Percentiles rank a stretch among this genome's conserved stretches.
These are phyloP conservation scores for Acleris laterana DNA, from an alignment of 2,888 invertebrate species.

Conservation along the genomic window DNA sequence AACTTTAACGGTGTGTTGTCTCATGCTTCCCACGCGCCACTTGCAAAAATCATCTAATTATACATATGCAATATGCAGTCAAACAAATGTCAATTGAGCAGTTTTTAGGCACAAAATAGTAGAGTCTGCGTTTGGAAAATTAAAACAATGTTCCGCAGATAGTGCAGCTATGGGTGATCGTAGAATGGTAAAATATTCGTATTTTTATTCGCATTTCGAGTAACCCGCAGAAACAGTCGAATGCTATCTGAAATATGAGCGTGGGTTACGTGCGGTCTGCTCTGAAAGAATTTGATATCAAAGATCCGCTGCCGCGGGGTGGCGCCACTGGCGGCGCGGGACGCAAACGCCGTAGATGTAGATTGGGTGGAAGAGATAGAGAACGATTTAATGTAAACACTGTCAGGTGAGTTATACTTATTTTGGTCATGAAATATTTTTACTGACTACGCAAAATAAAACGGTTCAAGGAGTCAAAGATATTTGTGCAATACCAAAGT, in stretches of 20 bases:
- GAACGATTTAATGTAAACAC: background rate
- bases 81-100: too few relatives aligned
- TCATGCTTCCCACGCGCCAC: too few relatives aligned
- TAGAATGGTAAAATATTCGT: constrained; percentile 64
- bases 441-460: background rate
- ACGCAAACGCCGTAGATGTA: constrained; percentile 38
- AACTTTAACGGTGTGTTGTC: too few relatives aligned
- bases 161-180: constrained; percentile 41
- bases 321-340: constrained; percentile 47
- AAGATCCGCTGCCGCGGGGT: constrained; percentile 58
- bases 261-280: constrained; percentile 69
- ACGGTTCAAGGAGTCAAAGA: too few relatives aligned
- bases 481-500: too few relatives aligned
- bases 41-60: too few relatives aligned
- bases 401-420: background rate
- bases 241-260: constrained; percentile 76
- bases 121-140: constrained; percentile 12
- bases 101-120: background rate
- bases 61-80: too few relatives aligned
- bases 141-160: constrained; percentile 10
- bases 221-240: constrained; percentile 66
- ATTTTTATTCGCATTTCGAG: constrained; percentile 70
- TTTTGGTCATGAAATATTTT: background rate
- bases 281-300: constrained; percentile 80
- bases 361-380: constrained; percentile 17